Conservation (phyloP, 2,797 vertebrate genomes). For the Aplochiton taeniatus region DNA sequence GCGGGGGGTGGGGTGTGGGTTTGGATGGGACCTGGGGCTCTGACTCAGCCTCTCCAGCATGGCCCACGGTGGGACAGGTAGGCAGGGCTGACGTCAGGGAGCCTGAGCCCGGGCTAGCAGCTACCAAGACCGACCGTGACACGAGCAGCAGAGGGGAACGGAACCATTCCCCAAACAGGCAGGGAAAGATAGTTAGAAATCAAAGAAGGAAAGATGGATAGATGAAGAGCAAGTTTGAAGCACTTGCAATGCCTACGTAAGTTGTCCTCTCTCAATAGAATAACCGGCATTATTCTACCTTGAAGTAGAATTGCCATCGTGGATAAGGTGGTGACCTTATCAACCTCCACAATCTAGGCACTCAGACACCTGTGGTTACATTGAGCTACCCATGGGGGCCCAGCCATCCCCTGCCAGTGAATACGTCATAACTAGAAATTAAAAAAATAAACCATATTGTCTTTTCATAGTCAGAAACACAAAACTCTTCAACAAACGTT, state of each 20-base stretch:
- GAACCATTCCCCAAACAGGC: too few species aligned
- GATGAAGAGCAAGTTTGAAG: too few species aligned
- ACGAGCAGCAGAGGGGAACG: background rate
- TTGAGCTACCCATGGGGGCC: background rate
- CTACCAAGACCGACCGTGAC: slow-evolving; percentile 34
- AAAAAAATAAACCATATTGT: too few species aligned
- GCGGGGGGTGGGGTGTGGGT: slow-evolving; percentile 46
- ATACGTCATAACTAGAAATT: too few species aligned
- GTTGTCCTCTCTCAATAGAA: too few species aligned
- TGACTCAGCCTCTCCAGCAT: slow-evolving; percentile 31
- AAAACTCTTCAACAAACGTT: too few species aligned
- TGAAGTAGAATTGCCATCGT: too few species aligned
- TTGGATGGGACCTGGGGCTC: slow-evolving; percentile 48
- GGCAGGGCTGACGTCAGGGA: slow-evolving; percentile 47
- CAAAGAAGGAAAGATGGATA: too few species aligned
- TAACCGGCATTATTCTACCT: too few species aligned
- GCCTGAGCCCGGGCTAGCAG: slow-evolving; percentile 29
- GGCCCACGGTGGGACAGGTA: slow-evolving; percentile 28
- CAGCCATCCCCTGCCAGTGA: background rate
- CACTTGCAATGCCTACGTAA: too few species aligned
- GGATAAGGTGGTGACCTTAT: slow-evolving; percentile 18
- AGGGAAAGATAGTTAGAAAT: too few species aligned
- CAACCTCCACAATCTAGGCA: slow-evolving; percentile 53
- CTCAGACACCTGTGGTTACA: slow-evolving; percentile 31
- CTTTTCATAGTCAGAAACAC: too few species aligned